Base-by-base conservation (phyloP, 2,888 invertebrate species). In the Cylloceria caligata region DNA sequence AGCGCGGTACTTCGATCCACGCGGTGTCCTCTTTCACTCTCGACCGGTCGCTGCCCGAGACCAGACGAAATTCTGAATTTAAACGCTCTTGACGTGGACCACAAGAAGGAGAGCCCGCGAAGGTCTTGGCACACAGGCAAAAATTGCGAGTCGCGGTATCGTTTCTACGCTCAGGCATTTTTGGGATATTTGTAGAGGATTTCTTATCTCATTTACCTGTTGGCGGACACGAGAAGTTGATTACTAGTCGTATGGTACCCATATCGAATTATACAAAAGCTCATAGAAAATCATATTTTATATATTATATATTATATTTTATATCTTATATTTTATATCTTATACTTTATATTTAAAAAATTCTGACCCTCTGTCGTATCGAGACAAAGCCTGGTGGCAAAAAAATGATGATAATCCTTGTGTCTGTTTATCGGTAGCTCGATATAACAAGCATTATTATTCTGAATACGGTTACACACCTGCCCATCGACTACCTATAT, bases 151-250 rank as follows among this genome's bases (percentile, higher is more conserved):
- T 49, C 57, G 42, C 47, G 7, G 55, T 19, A n/a, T 19, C 30
- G 42, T 47, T 13, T 21, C n/a, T 65, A 45, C 60, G 24, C 42
- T 45, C 62, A 13, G 45, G 55, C 45, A 67, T 75, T 65, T 64
- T 24, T 36, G 39, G 30, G 52, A 62, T 81, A 77, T 81, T 81
- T 81, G 73, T 27, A 69, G 68, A 77, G 77, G 81, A 30, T 72
- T 55, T 73, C 77, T 81, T 81, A 81, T 81, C 81, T 77, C 77
- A 64, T 81, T 67, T 77, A 77, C 77, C 81, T 81, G 77, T 73
- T 81, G 69, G 73, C 55, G 64, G 74, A 74, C 77, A 57, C 64
- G 69, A 69, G 68, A 69, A 39, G 64, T 77, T 57, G 49, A 42
- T 39, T n/a, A 19, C 21, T 1, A 6, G 16, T 57, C 34, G 30